A percentile compares a stretch with the other conserved stretches of the same genome.
Conservation (phyloP, 2,888 invertebrate genomes). For the Ochlodes sylvanus region DNA sequence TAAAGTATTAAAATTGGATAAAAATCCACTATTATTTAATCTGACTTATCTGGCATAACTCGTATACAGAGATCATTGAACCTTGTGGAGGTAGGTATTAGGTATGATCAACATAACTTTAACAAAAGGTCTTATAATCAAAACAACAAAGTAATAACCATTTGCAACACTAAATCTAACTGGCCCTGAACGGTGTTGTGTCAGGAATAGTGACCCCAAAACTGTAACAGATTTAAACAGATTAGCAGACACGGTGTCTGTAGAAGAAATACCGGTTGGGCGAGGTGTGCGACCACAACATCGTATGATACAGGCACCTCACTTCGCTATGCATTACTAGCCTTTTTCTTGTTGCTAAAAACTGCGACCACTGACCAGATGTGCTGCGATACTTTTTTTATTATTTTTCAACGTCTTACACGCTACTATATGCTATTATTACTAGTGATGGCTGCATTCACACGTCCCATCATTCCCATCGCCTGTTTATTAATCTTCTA, state of each 20-base stretch:
- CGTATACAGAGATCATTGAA: neutral
- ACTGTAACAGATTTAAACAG: constrained; percentile 26
- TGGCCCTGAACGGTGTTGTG: constrained; percentile 46
- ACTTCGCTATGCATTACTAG: constrained; percentile 44
- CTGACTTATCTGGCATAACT: neutral
- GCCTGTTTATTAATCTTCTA: too few relatives aligned
- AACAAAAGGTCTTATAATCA: neutral
- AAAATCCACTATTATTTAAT: neutral
- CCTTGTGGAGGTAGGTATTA: neutral
- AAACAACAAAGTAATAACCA: neutral
- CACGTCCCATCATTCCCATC: too few relatives aligned
- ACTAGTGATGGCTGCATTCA: too few relatives aligned
- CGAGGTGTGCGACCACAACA: constrained; percentile 46
- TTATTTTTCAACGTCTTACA: constrained; percentile 22
- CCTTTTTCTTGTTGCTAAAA: constrained; percentile 41
- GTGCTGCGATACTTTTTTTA: constrained; percentile 18
- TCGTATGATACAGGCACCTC: constrained; percentile 69
- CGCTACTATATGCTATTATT: neutral
- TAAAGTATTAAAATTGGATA: too few relatives aligned
- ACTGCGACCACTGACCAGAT: constrained; percentile 31
- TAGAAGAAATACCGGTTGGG: constrained; percentile 47
- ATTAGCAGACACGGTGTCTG: constrained; percentile 35
- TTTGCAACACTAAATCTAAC: constrained; percentile 16
- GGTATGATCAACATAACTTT: too few relatives aligned
- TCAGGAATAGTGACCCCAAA: constrained; percentile 44